Evolutionary conservation across 1,140 invertebrate species (phyloP).

Genomic region (Diachasma alloeum): DNA sequence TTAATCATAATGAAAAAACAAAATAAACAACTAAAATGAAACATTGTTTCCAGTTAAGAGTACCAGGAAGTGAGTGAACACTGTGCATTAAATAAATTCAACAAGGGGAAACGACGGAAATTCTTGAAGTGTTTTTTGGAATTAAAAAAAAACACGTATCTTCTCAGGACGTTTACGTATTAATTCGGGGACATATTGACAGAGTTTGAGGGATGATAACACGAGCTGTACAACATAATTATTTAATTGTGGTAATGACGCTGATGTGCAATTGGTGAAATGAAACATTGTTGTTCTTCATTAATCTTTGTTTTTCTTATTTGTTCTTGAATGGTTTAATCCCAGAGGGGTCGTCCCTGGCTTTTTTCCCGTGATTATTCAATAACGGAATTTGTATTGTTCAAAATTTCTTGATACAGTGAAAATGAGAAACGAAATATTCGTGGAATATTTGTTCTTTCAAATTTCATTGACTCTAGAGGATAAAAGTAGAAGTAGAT

Average conservation of each 20-base stretch:
- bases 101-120: not conserved
- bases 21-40: constrained; percentile 7
- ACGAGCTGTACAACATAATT: not conserved
- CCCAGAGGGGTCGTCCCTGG: not conserved
- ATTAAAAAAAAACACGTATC: constrained; percentile 6
- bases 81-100: not conserved
- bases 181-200: not conserved
- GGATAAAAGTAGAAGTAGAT: not conserved
- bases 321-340: not conserved
- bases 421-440: too few relatives aligned
- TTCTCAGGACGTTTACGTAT: constrained; percentile 9
- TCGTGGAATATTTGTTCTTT: too few relatives aligned
- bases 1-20: constrained; percentile 7
- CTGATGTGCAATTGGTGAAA: not conserved
- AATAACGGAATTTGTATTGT: too few relatives aligned
- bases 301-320: not conserved
- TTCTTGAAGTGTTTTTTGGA: not conserved
- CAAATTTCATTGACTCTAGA: too few relatives aligned
- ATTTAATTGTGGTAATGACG: not conserved
- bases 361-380: too few relatives aligned
- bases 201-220: not conserved
- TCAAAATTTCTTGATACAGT: too few relatives aligned
- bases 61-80: constrained; percentile 1
- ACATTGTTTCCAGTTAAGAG: not conserved
- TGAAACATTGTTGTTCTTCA: not conserved